Conservation (phyloP, 2,113 vertebrate genomes). For the Porphyrio hochstetteri region DNA sequence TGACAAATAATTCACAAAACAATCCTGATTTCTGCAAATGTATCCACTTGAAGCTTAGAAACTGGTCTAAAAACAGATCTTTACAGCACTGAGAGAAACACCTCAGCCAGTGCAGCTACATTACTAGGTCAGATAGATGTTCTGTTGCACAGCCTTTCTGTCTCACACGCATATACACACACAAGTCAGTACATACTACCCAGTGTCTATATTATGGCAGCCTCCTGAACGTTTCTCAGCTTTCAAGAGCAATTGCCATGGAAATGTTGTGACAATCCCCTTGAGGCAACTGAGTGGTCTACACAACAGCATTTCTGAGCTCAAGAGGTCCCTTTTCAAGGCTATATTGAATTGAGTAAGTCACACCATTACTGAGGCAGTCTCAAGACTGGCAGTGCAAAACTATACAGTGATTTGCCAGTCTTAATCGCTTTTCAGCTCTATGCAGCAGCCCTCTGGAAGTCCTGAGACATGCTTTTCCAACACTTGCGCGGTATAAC, state of each 20-base stretch:
- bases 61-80: neutral
- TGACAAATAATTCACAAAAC: slow-evolving; percentile 32
- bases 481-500: slow-evolving; percentile 59
- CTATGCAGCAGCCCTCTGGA: slow-evolving; percentile 61
- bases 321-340: slow-evolving; percentile 62
- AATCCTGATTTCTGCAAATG: slow-evolving; percentile 17
- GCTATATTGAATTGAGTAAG: slow-evolving; percentile 63
- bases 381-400: slow-evolving; percentile 57
- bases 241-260: slow-evolving; percentile 54
- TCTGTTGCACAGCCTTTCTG: neutral
- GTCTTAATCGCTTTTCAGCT: slow-evolving; percentile 70
- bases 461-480: slow-evolving; percentile 65
- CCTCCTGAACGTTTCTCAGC: slow-evolving; percentile 46
- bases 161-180: neutral
- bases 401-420: slow-evolving; percentile 67
- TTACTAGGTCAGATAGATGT: neutral
- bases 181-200: neutral
- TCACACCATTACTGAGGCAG: slow-evolving; percentile 48
- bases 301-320: slow-evolving; percentile 63
- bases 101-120: neutral
- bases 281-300: slow-evolving; percentile 52
- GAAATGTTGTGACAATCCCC: slow-evolving; percentile 61
- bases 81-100: neutral
- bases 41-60: neutral
- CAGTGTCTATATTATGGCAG: slow-evolving; percentile 26